Evolutionary conservation across 2,888 invertebrate species (phyloP).

Genomic region (Itoplectis maculator): DNA sequence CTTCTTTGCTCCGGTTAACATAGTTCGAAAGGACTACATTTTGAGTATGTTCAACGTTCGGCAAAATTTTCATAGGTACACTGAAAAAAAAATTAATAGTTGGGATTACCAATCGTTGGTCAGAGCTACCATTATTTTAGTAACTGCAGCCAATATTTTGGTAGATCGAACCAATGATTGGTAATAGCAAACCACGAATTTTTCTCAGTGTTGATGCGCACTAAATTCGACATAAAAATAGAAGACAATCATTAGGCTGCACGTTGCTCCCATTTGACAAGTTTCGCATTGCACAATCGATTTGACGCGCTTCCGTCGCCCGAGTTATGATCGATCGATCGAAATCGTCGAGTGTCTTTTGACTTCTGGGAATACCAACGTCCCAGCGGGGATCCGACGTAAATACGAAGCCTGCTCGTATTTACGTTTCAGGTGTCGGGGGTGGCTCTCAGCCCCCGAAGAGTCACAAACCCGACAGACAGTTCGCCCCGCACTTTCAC

Average conservation of each 20-base stretch:
- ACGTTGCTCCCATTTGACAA: not conserved
- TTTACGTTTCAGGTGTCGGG: conserved; percentile 63
- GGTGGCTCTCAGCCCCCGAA: conserved; percentile 53
- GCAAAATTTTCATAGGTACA: too few species aligned
- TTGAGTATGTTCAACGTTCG: not conserved
- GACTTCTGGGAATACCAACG: conserved; percentile 13
- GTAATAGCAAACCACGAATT: not conserved
- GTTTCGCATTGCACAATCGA: not conserved
- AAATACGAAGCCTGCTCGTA: conserved; percentile 52
- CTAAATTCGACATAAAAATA: not conserved
- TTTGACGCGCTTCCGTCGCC: not conserved
- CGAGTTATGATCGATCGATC: conserved; percentile 21
- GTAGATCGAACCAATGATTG: too few species aligned
- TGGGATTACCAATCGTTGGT: too few species aligned
- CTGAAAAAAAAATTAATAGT: too few species aligned
- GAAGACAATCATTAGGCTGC: not conserved
- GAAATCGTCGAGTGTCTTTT: conserved; percentile 11
- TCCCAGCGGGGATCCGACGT: not conserved
- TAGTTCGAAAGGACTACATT: not conserved
- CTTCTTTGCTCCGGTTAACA: not conserved
- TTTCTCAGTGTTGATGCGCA: not conserved
- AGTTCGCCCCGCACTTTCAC: conserved; percentile 61
- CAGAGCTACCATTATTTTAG: too few species aligned
- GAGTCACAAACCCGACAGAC: too few species aligned
- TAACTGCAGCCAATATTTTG: too few species aligned